phyloP scores from a whole-genome alignment of 1,140 invertebrate genomes.

The Aphaenogaster floridana region DNA sequence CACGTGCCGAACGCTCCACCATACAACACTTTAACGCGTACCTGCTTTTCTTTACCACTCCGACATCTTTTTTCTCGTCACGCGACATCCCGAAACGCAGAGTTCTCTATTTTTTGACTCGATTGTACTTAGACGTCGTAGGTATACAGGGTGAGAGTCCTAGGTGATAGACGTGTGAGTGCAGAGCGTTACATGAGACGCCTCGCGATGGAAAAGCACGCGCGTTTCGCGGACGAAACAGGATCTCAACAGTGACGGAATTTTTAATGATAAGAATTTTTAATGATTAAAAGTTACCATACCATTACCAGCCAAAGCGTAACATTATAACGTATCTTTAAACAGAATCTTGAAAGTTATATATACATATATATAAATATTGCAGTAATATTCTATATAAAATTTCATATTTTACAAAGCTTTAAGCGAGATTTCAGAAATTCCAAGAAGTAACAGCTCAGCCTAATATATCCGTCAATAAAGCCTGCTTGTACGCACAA shows the following conservation, averaged over 20 bases:
- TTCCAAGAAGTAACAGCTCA: not conserved
- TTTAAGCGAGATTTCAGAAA: conserved; percentile 16
- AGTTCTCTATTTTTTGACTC: conserved; percentile 78
- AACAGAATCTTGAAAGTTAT: conserved; percentile 1
- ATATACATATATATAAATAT: conserved; percentile 17
- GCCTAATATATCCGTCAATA: conserved; percentile 10
- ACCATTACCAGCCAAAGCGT: not conserved
- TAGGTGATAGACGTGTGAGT: conserved; percentile 25
- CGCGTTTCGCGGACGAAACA: conserved; percentile 35
- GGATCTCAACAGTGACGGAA: not conserved
- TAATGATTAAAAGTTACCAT: conserved; percentile 1
- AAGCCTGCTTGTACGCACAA: conserved; percentile 35
- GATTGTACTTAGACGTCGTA: conserved; percentile 73
- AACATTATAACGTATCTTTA: not conserved
- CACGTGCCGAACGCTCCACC: not conserved
- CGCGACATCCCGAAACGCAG: conserved; percentile 57
- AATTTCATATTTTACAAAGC: not conserved
- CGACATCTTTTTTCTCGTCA: conserved; percentile 66
- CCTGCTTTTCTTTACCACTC: conserved; percentile 71
- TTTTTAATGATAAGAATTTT: conserved; percentile 5
- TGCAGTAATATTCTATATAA: not conserved
- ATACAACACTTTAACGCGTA: conserved; percentile 61
- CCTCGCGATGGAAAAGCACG: conserved; percentile 16
- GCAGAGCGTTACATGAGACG: conserved; percentile 23
- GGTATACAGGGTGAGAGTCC: conserved; percentile 63